phyloP scores from a whole-genome alignment of 2,888 invertebrate species.

The Aphodius sticticus region DNA sequence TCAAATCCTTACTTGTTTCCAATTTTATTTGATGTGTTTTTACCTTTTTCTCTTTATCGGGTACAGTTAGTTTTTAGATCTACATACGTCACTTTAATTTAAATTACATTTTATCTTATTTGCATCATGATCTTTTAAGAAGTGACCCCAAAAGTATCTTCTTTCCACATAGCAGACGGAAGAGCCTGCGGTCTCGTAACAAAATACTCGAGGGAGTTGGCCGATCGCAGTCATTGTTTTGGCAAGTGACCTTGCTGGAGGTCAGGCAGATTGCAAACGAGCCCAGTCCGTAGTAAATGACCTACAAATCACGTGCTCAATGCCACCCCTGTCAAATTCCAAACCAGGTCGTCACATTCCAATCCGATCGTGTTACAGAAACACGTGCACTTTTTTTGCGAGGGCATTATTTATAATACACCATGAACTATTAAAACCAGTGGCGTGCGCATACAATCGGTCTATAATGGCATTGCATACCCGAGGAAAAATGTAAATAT shows the following conservation, averaged over 20 bases:
- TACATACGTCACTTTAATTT: too few relatives aligned
- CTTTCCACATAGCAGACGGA: constrained; percentile 22
- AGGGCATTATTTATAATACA: constrained; percentile 5
- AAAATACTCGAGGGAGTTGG: background rate
- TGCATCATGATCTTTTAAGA: background rate
- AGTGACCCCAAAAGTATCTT: constrained; percentile 31
- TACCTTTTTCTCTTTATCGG: too few relatives aligned
- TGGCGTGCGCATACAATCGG: background rate
- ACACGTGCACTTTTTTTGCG: background rate
- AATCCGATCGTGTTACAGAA: background rate
- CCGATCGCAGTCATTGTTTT: constrained; percentile 39
- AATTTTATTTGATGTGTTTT: too few relatives aligned
- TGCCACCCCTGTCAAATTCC: constrained; percentile 24
- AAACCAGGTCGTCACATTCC: background rate
- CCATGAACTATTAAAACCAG: background rate
- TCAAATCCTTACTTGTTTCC: too few relatives aligned
- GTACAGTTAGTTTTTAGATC: too few relatives aligned
- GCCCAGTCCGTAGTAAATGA: constrained; percentile 19
- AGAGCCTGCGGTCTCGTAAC: background rate
- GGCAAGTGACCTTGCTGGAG: constrained; percentile 51
- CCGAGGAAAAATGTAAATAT: background rate
- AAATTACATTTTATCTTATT: too few relatives aligned
- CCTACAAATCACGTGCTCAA: constrained; percentile 25
- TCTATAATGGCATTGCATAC: background rate
- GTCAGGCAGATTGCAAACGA: constrained; percentile 37